Base-by-base conservation (phyloP, 2,113 vertebrate genomes). In the Rhizomys pruinosus region DNA sequence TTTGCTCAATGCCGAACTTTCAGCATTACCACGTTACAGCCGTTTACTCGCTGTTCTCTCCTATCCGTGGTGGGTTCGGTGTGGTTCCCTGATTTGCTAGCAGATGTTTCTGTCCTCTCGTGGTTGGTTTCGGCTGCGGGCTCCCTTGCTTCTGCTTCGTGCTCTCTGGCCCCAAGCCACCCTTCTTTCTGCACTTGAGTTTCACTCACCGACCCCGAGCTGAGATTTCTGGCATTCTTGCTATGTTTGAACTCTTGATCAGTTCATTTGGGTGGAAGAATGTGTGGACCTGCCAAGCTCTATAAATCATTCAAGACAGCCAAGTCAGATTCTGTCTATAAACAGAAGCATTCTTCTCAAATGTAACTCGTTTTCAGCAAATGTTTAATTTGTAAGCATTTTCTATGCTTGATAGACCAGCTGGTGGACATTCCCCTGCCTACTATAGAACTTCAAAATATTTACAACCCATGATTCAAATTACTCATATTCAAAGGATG, bases 231-330 rank as follows among this genome's bases (percentile, higher is more conserved):
- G 94, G 92, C 85, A 89, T 95, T 88, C 66, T 84, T 64, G 20
- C 79, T 23, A 52, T 92, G 80, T 94, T 87, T 91, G 93, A 87
- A 57, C 80, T 81, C 89, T 90, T 84, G 84, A 84, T 78, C 93
- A 79, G 52, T 73, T 92, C 76, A 91, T 88, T 91, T 94, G 91
- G 86, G 80, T 95, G 73, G 88, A 95, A 95, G 95, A 97, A 93
- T 93, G 94, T 52, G 32, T 47, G 37, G 77, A 80, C 44, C 84
- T 55, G 94, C 93, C 89, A 97, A 91, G 69, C 17, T 88, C 85
- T 92, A 89, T 79, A 94, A 91, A 92, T 89, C 86, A 89, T 96
- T 88, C 79, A 76, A n/a, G 57, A 81, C 32, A 85, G 79, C 80
- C 52, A 94, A 95, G 52, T 87, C 37, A 91, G 63, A 91, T 94